These are phyloP conservation scores for Notospermus geniculatus DNA, from an alignment of 1,140 invertebrate genomes.

Conservation along the genomic window DNA sequence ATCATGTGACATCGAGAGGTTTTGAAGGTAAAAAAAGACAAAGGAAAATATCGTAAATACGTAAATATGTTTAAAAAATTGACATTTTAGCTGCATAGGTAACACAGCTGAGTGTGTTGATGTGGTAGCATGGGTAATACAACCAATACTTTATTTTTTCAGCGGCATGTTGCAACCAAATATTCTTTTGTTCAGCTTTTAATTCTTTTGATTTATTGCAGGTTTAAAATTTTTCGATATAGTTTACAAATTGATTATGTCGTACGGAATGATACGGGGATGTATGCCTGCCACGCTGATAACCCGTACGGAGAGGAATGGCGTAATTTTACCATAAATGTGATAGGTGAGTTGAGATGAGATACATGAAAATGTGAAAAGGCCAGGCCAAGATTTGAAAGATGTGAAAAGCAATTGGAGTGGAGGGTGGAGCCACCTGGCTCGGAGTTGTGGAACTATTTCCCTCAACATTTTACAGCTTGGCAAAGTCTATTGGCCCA, in stretches of 20 bases:
- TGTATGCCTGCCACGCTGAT: constrained; percentile 35
- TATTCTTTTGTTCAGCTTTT: too few relatives aligned
- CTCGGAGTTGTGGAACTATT: neutral
- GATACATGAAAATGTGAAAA: neutral
- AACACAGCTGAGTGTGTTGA: too few relatives aligned
- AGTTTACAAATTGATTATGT: constrained; percentile 33
- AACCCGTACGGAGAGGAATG: constrained; percentile 34
- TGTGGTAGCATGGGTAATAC: too few relatives aligned
- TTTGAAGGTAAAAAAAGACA: too few relatives aligned
- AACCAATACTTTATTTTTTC: too few relatives aligned
- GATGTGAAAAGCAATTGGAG: neutral
- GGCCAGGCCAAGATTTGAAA: constrained; percentile 1
- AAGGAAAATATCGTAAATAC: too few relatives aligned
- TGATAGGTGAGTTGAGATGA: constrained; percentile 17
- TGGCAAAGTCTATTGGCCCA: neutral
- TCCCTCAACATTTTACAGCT: neutral
- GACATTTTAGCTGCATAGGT: too few relatives aligned
- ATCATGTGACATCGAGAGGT: too few relatives aligned
- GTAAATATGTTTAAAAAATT: too few relatives aligned
- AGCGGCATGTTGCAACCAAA: too few relatives aligned
- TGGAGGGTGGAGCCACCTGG: neutral
- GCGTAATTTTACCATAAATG: constrained; percentile 43
- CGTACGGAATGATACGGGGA: constrained; percentile 26
- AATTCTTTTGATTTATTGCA: constrained; percentile 11
- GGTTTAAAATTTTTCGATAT: constrained; percentile 27